Conservation (phyloP, 2,113 vertebrate genomes). For the Lampris megalopsis region DNA sequence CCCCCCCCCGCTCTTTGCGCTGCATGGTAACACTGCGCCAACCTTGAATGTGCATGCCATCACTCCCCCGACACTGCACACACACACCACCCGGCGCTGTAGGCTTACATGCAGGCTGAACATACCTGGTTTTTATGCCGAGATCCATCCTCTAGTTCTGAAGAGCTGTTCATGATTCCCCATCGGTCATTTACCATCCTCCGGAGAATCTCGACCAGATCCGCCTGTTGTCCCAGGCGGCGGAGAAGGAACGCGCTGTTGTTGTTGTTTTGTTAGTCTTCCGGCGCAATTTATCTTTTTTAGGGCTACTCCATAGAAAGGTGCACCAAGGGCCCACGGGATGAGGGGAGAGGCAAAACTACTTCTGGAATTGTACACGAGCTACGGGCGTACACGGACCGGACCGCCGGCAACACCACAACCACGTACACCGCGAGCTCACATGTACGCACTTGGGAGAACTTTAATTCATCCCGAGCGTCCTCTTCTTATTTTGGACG, state of each 20-base stretch:
- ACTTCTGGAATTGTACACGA: conserved; percentile 50
- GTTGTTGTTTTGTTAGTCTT: conserved; percentile 38
- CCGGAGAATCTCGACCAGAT: conserved; percentile 73
- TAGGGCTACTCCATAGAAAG: conserved; percentile 67
- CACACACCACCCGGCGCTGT: neutral
- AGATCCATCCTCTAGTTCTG: conserved; percentile 87
- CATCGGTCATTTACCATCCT: conserved; percentile 84
- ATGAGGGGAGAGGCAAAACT: conserved; percentile 28
- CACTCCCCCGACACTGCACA: conserved; percentile 40
- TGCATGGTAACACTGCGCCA: conserved; percentile 67
- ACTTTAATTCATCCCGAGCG: conserved; percentile 58
- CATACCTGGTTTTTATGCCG: conserved; percentile 86
- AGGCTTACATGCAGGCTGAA: neutral
- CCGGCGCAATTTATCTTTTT: conserved; percentile 22
- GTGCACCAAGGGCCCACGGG: neutral
- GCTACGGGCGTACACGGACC: too few relatives aligned
- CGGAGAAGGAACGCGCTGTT: conserved; percentile 46
- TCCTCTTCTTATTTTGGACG: conserved; percentile 18
- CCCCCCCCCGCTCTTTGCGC: neutral
- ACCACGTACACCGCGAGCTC: conserved; percentile 35
- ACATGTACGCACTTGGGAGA: conserved; percentile 65
- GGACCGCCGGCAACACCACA: conserved; percentile 33
- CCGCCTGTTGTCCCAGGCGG: conserved; percentile 67
- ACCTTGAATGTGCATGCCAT: conserved; percentile 42
- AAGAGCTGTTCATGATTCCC: conserved; percentile 87